Base-by-base conservation (phyloP, 2,113 vertebrate genomes). In the Pontoporia blainvillei region DNA sequence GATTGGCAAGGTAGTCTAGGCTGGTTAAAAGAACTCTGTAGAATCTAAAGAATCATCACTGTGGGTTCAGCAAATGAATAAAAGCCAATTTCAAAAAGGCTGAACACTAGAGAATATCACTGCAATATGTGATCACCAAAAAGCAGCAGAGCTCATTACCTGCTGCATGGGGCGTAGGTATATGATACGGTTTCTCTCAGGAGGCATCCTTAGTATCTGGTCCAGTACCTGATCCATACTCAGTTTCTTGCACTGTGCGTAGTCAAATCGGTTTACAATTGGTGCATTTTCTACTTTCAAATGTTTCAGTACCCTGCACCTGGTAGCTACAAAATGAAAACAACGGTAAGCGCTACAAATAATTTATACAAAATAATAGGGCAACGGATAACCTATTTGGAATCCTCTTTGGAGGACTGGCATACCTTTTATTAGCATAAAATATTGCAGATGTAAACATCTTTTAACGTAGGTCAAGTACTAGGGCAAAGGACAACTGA, bases 151-250 rank as follows among this genome's bases (percentile, higher is more conserved):
- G 13, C 0, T 36, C 8, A 15, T 76, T 84, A 99, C 99, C 99
- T 99, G 99, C 97, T 99, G 99, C 99, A 99, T 99, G 6, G 99
- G 99, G 4, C 99, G 99, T 97, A 99, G 99, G 97, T 99, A 99
- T 95, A 99, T 99, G 95, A 99, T 99, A 25, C 99, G 99, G 97
- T 99, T 99, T 97, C 99, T 99, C 97, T 99, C 99, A 0, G 99
- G 99, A 39, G 99, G 99, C 99, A 99, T 99, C 94, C 99, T 99
- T 41, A 99, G 98, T 84, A 99, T 99, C 98, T 99, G 99, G 98
- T 99, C 99, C 95, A 99, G 98, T 25, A 99, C 99, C 97, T 99
- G 99, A 90, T 99, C 99, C 99, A 99, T 99, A 98, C 99, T 99
- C 95, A 99, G 98, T 98, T 99, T 99, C 98, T 99, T 99, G 98